Base-by-base conservation (phyloP, 92 coral and sea anemone species). In the Siderastrea siderea region DNA sequence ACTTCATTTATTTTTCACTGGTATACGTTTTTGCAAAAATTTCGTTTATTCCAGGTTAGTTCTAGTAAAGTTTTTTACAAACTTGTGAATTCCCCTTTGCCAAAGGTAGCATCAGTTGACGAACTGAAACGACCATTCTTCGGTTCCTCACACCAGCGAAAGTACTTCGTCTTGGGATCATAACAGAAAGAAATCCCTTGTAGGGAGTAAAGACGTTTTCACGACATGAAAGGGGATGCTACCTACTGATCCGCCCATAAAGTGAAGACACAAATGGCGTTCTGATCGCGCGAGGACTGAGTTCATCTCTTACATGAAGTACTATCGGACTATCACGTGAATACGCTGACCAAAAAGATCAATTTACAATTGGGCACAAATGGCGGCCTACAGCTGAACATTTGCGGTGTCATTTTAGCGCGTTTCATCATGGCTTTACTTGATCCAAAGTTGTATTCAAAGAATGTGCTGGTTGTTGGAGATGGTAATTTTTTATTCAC, bases 401-500 rank as follows among this genome's bases (percentile, higher is more conserved):
- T 14, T 12, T 7, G 7, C 15, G 46, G 15, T 11, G 13, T 2
- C 5, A 6, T 45, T 48, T 16, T 0, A 2, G 1, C 15, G 45
- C 7, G 6, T 7, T 64, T 6, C 16, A 77, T 50, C 15, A 95
- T 95, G 93, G 96, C 96, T 26, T 84, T 97, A 11, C 93, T 92
- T n/a, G 61, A 72, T 16, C 86, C 91, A 53, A 79, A 90, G 14
- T 87, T 90, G 59, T 89, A 89, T 82, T 85, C 93, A 26, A 88
- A 93, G 43, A 86, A 90, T 78, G 94, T 95, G 44, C 89, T 95
- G 47, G 91, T 97, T n/a, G 98, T 95, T 4, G 99, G 99, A 69
- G 99, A 95, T 91, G 99, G 98, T 19, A 97, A 97, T 63, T 97
- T 96, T 77, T 97, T 98, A n/a, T 97, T 97, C 80, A 92, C 99